Evolutionary conservation across 1,140 invertebrate genomes (phyloP).

Genomic region (Idris sp.): DNA sequence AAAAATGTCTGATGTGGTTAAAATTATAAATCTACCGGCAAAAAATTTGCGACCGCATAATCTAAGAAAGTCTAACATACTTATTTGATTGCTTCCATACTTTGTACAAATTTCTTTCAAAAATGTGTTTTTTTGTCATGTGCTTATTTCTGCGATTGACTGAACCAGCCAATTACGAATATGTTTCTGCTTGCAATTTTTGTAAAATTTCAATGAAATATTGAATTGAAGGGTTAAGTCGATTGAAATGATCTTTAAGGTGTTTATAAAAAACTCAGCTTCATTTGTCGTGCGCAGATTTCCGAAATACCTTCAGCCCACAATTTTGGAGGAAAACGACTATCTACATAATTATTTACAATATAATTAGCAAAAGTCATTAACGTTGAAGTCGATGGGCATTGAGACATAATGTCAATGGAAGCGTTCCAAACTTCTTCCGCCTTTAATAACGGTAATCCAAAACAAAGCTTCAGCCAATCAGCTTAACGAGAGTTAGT

Average conservation of each 20-base stretch:
- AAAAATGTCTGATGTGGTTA: too few species aligned
- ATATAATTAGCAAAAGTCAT: not conserved
- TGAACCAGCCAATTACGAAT: too few species aligned
- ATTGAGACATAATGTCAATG: not conserved
- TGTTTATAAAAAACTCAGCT: not conserved
- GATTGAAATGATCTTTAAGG: not conserved
- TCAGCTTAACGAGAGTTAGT: not conserved
- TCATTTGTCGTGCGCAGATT: not conserved
- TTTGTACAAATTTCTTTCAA: too few species aligned
- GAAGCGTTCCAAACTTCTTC: not conserved
- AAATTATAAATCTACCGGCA: too few species aligned
- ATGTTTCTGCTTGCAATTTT: too few species aligned
- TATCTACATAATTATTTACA: not conserved
- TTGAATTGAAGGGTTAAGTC: too few species aligned
- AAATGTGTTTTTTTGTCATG: too few species aligned
- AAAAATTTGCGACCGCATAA: too few species aligned
- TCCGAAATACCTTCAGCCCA: not conserved
- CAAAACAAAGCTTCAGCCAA: conserved; percentile 3
- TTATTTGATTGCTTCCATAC: too few species aligned
- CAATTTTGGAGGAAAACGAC: not conserved
- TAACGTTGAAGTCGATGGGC: not conserved
- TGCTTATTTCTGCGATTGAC: too few species aligned
- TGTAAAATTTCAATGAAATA: too few species aligned
- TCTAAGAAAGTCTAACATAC: too few species aligned
- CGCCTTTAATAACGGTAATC: not conserved